phyloP scores from a whole-genome alignment of 2,888 invertebrate genomes.

The Papilio protenor region DNA sequence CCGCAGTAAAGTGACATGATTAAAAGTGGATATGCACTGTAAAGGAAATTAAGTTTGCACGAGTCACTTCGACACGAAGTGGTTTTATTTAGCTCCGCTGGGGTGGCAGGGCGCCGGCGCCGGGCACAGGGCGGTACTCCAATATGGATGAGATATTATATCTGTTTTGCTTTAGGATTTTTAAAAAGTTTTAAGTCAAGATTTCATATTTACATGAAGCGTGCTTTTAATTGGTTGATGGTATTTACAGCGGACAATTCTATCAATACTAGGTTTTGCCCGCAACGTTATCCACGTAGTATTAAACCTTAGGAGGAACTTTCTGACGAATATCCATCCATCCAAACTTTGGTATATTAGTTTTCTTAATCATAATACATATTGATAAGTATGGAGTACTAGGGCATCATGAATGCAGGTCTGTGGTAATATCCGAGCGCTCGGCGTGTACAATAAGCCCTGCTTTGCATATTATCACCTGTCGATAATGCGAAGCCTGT shows the following conservation, averaged over 20 bases:
- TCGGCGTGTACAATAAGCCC: conserved; percentile 34
- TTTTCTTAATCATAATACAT: not conserved
- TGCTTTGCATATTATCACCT: conserved; percentile 42
- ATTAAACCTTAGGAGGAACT: not conserved
- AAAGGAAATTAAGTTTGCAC: conserved; percentile 39
- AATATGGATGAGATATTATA: conserved; percentile 10
- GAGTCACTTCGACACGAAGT: conserved; percentile 19
- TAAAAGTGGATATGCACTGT: conserved; percentile 30
- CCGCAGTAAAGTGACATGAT: not conserved
- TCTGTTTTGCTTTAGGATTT: not conserved
- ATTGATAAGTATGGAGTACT: not conserved
- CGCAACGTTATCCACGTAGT: not conserved
- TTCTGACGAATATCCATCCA: too few species aligned
- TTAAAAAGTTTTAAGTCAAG: not conserved
- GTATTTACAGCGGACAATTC: too few species aligned
- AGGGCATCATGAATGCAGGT: conserved; percentile 23
- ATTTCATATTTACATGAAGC: not conserved
- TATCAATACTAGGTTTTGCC: too few species aligned
- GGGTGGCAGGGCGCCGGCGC: not conserved
- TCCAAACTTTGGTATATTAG: too few species aligned
- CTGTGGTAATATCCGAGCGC: conserved; percentile 6
- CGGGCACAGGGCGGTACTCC: not conserved
- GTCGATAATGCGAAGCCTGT: conserved; percentile 35
- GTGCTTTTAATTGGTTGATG: not conserved
- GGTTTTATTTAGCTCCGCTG: conserved; percentile 25